Evolutionary conservation across 2,888 invertebrate genomes (phyloP), one percentile per base, ranked within the genome.

Genomic region (Drosophila pegasa): DNA sequence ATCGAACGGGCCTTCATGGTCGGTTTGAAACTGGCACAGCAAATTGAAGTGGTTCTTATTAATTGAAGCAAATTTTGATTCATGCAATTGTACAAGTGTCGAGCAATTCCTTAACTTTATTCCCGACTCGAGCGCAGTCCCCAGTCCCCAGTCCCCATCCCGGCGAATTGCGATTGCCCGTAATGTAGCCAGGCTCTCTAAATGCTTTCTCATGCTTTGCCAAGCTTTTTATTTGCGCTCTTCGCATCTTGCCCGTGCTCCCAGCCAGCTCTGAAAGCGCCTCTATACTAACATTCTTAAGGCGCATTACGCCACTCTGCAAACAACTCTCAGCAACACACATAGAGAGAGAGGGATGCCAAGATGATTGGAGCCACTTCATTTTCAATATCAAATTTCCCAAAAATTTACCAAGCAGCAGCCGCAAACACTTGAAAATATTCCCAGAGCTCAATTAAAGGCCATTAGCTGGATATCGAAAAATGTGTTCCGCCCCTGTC

Each of bases 361-460:
- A 41, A 35, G 50, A 48, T 61, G 51, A 50, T 61, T 66, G 57
- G 58, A 69, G 65, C 68, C 83, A 77, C 87, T 88, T 86, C 75
- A 88, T 83, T 75, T 75, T 72, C 75, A 52, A 80, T 86, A 84
- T 84, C 88, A 70, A 82, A 86, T 84, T 86, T 79, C 87, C 60
- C 56, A 56, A 75, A 70, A 71, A 71, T 40, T 67, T 52, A 52
- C 59, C 74, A 73, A 78, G 69, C 70, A 88, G 69, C 85, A 88
- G 85, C 87, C 85, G 89, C 85, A 86, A 86, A 81, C 85, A 86
- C 89, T 86, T 87, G 85, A 84, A 80, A 68, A 75, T 71, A 68
- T 86, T 86, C 85, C 89, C 85, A 86, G 71, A 79, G 86, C 89
- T 88, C 85, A 86, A 88, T 86, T 88, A 86, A 83, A 84, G 72